Base-by-base conservation (phyloP, 92 coral and sea anemone species). In the Hydrozoanthus gracilis region DNA sequence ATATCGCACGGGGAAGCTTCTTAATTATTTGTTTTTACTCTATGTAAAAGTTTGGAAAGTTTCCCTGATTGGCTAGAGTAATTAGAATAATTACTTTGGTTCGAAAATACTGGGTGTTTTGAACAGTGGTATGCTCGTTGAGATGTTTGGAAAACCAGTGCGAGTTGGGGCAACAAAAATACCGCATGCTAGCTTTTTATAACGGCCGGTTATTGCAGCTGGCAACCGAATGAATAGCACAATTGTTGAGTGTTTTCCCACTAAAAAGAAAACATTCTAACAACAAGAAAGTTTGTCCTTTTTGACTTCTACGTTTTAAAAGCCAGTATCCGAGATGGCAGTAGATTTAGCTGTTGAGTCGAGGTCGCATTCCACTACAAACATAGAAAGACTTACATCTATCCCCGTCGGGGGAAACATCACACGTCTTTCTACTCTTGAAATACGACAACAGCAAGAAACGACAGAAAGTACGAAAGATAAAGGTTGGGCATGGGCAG, bases 381-480 rank as follows among this genome's bases (percentile, higher is more conserved):
- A 92, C 79, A 82, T 95, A 87, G 98, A 95, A 66, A 88, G 89
- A 35, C 44, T 95, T 7, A 91, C 94, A 2, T 86, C 95, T 0
- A 89, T 95, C 14, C 98, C 95, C 2, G 92, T 93, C 10, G 98
- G 98, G 10, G 95, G 95, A 18, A 95, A 95, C 39, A 85, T 92
- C 4, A 87, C 94, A 8, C 85, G 52, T 18, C 79, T 92, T 61
- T 87, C 94, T 17, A 86, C 90, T 79, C 91, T 93, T 17, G 94
- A 88, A 44, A 84, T 90, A 27, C 80, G 90, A 12, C 92, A 94
- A 5, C 90, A 77, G 7, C 87, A 90, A 66, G 16, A 73, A 16
- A 44, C 65, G 10, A 7, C 7, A 61, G 68, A 72, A 47, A 58
- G 55, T 4, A 60, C 78, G 0, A 95, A 91, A 39, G 95, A 92